phyloP scores from a whole-genome alignment of 2,113 vertebrate species.

The Chloropsis cyanopogon region DNA sequence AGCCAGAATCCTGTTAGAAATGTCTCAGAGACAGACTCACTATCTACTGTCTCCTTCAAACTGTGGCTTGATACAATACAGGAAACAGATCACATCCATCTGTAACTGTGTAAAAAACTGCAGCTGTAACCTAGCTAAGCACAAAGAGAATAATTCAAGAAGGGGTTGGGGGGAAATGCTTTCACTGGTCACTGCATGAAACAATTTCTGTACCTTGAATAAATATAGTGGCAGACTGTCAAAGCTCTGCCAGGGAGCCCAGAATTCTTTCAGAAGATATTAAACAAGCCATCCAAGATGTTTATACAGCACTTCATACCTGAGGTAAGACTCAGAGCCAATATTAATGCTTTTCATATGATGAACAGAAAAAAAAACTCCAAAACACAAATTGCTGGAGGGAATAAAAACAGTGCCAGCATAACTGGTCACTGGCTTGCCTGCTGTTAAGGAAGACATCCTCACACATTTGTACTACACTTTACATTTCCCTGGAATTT shows the following conservation, averaged over 20 bases:
- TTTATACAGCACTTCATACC: conserved; percentile 28
- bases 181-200: background rate
- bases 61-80: background rate
- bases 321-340: conserved; percentile 42
- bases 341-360: conserved; percentile 12
- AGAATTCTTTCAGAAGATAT: conserved; percentile 27
- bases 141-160: background rate
- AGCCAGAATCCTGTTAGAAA: background rate
- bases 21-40: background rate
- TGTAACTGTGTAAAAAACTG: background rate
- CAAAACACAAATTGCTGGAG: background rate
- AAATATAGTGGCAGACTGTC: background rate
- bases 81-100: background rate
- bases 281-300: conserved; percentile 6
- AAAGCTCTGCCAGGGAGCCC: conserved; percentile 36
- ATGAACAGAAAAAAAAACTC: background rate
- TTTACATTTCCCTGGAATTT: background rate
- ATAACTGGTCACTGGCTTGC: background rate
- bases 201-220: conserved; percentile 15
- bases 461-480: background rate
- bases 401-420: background rate
- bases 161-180: fast-evolving
- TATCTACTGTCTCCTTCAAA: background rate
- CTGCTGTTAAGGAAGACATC: background rate
- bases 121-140: background rate